Evolutionary conservation across 2,888 invertebrate species (phyloP).

Genomic region (Rugalucina vietnamica): DNA sequence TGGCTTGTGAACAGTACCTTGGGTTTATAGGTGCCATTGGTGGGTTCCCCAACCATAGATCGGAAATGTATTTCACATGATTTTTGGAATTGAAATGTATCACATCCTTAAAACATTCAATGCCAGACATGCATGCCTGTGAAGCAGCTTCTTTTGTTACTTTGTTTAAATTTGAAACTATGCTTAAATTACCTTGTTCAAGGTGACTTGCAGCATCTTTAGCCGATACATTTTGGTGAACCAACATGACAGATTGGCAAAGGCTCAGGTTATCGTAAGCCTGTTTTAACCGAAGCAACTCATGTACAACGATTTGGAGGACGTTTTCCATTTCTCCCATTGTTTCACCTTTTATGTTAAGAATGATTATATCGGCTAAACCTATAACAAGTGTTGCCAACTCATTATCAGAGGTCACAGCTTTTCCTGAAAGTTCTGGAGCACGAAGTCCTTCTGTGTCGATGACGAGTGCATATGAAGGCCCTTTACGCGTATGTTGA

Average conservation of each 20-base stretch:
- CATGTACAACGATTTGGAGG: conserved; percentile 46
- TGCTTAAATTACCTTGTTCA: background rate
- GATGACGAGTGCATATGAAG: conserved; percentile 28
- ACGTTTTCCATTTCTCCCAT: conserved; percentile 32
- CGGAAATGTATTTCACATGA: conserved; percentile 28
- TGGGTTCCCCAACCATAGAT: conserved; percentile 40
- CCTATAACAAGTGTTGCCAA: conserved; percentile 47
- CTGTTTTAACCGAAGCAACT: conserved; percentile 38
- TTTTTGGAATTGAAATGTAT: conserved; percentile 28
- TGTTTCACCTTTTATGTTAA: conserved; percentile 51
- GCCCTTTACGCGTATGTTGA: background rate
- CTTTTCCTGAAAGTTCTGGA: conserved; percentile 20
- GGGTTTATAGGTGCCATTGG: conserved; percentile 36
- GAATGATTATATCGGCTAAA: conserved; percentile 35
- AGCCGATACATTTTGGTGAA: conserved; percentile 51
- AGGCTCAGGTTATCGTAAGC: conserved; percentile 17
- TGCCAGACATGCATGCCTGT: conserved; percentile 15
- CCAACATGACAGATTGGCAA: conserved; percentile 23
- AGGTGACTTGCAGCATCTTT: conserved; percentile 3
- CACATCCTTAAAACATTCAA: conserved; percentile 27
- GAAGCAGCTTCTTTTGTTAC: conserved; percentile 29
- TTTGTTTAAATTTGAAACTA: conserved; percentile 13
- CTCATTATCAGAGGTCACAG: conserved; percentile 36
- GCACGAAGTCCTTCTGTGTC: conserved; percentile 55
- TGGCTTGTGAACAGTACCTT: conserved; percentile 5